Evolutionary conservation across 64 coral and sea anemone species (phyloP).

Genomic region (Pocillopora damicornis): DNA sequence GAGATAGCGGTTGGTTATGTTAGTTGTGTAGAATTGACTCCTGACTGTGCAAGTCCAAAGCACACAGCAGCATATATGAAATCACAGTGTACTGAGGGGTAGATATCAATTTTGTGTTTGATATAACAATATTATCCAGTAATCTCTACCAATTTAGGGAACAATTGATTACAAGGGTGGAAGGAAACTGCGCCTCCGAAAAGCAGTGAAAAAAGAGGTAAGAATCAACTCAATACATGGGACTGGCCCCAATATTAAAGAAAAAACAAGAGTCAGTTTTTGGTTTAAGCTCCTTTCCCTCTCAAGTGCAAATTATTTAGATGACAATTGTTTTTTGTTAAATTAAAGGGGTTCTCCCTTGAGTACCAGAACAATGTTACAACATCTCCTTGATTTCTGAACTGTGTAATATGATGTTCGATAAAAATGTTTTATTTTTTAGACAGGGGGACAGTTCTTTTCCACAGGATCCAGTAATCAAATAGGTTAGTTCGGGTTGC

Average conservation of each 20-base stretch:
- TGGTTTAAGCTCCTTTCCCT: background rate
- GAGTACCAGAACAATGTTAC: no score
- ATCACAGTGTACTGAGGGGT: background rate
- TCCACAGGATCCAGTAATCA: no score
- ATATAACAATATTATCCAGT: no score
- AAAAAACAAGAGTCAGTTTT: background rate
- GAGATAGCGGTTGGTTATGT: no score
- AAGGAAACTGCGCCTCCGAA: background rate
- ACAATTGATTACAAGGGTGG: slow-evolving; percentile 7
- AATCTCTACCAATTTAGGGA: background rate
- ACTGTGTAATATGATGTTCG: background rate
- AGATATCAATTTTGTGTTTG: background rate
- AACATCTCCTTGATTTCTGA: background rate
- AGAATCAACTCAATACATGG: background rate
- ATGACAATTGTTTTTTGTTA: no score
- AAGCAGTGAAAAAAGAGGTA: slow-evolving; percentile 33
- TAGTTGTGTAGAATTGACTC: no score
- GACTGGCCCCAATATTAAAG: background rate
- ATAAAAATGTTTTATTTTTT: background rate
- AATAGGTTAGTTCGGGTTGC: no score
- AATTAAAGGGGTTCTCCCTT: no score
- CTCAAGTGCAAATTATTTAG: no score
- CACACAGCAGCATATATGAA: background rate
- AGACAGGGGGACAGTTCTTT: background rate
- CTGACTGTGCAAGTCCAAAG: no score